Percentiles rank a stretch among this genome's conserved stretches.
phyloP scores from a whole-genome alignment of 2,113 vertebrate genomes.

The Bos taurus region ARS-UCD2.0 NC_037351.1:17316501-17317000 shows the following conservation, averaged over 20 bases:
- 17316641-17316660: background rate
- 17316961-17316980: no score
- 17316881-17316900: no score
- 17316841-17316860: no score
- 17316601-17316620: background rate
- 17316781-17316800: background rate
- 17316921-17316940: no score
- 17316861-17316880: no score
- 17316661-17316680: background rate
- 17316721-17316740: background rate
- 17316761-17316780: background rate
- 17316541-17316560: background rate
- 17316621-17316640: background rate
- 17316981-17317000: no score
- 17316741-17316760: background rate
- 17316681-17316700: background rate
- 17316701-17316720: background rate
- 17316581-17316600: background rate
- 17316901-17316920: no score
- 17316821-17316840: no score
- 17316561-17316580: background rate
- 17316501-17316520: background rate
- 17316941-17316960: no score
- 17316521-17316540: background rate
- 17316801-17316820: background rate